These are phyloP conservation scores for Hirundo rustica DNA, from an alignment of 2,797 vertebrate species.

Conservation along the genomic window DNA sequence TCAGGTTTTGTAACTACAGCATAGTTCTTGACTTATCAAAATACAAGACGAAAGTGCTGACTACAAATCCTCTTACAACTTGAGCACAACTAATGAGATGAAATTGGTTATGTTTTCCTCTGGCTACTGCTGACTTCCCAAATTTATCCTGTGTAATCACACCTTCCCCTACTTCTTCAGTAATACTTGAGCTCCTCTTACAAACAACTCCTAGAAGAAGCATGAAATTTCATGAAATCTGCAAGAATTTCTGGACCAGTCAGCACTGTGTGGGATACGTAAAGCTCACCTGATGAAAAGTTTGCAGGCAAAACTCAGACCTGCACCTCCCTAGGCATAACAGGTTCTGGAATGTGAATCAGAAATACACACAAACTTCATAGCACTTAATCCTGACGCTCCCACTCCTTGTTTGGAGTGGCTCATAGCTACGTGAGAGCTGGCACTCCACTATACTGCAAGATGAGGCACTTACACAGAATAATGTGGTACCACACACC, in stretches of 20 bases:
- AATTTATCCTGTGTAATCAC: neutral
- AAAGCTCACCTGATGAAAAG: neutral
- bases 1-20: neutral
- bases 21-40: neutral
- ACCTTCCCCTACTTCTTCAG: neutral
- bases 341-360: neutral
- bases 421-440: neutral
- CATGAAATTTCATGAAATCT: neutral
- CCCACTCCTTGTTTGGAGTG: neutral
- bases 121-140: neutral
- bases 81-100: neutral
- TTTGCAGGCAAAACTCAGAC: neutral
- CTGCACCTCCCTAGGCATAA: neutral
- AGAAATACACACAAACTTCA: neutral
- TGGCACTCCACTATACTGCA: neutral
- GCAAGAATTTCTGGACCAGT: neutral
- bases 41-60: neutral
- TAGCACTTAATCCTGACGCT: neutral
- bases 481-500: neutral
- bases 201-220: neutral
- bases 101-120: neutral
- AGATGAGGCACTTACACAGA: neutral
- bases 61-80: neutral
- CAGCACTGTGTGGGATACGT: neutral
- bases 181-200: neutral